Evolutionary conservation across 2,113 vertebrate genomes (phyloP).

Genomic region (Falco punctatus): DNA sequence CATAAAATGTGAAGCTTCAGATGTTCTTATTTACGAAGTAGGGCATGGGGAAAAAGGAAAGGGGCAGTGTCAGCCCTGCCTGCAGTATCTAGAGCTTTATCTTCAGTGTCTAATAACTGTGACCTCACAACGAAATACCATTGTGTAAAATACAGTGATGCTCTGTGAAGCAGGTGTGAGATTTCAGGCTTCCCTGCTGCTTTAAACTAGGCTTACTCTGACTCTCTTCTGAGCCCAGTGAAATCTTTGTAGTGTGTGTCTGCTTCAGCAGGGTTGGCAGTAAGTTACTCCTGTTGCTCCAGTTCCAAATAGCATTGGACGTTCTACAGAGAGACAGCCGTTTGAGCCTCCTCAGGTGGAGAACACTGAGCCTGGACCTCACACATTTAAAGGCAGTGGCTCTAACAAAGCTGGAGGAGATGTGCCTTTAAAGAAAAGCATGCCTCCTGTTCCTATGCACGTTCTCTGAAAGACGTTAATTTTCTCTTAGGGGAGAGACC

Average conservation of each 20-base stretch:
- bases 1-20: background rate
- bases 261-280: background rate
- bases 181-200: slow-evolving; percentile 1
- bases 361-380: background rate
- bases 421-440: background rate
- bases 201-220: slow-evolving; percentile 16
- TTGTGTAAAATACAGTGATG: background rate
- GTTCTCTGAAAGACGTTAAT: background rate
- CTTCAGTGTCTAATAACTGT: background rate
- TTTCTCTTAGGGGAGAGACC: background rate
- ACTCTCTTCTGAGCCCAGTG: background rate
- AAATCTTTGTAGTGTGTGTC: background rate
- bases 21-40: background rate
- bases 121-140: background rate
- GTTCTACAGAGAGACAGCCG: background rate
- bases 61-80: background rate
- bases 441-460: background rate
- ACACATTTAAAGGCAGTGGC: background rate
- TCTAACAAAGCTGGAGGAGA: background rate
- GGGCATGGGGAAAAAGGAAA: background rate
- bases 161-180: background rate
- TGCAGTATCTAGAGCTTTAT: background rate
- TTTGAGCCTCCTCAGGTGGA: background rate
- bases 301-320: background rate
- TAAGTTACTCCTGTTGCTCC: background rate